A percentile compares a stretch with the other conserved stretches of the same genome.
phyloP scores from a whole-genome alignment of 2,888 invertebrate species.

The Meta bourneti region DNA sequence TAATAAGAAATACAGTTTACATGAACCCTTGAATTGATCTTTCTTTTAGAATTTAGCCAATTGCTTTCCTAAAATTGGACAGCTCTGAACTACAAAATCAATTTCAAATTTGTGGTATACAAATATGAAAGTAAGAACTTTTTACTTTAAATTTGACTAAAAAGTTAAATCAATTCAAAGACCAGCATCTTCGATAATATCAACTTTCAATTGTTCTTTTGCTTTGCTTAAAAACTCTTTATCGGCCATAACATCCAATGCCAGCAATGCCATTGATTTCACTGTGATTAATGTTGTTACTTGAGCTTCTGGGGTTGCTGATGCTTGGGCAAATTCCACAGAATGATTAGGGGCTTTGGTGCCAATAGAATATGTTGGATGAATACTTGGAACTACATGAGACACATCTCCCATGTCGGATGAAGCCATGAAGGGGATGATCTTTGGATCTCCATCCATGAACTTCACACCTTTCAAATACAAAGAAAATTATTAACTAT shows the following conservation, averaged over 20 bases:
- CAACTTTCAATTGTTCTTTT: conserved; percentile 77
- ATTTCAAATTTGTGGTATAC: too few species aligned
- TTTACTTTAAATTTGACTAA: too few species aligned
- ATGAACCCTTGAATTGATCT: too few species aligned
- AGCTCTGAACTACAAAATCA: too few species aligned
- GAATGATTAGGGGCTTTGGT: conserved; percentile 79
- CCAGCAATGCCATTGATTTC: conserved; percentile 78
- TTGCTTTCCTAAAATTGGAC: too few species aligned
- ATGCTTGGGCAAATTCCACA: conserved; percentile 79
- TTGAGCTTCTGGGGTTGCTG: conserved; percentile 78
- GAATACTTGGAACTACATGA: conserved; percentile 80
- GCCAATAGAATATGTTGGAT: conserved; percentile 78
- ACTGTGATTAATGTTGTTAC: conserved; percentile 78
- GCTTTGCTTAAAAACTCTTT: conserved; percentile 76
- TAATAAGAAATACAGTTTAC: too few species aligned
- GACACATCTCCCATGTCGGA: conserved; percentile 81
- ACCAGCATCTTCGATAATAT: conserved; percentile 55
- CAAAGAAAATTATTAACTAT: not conserved
- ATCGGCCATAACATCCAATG: conserved; percentile 78
- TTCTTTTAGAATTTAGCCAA: too few species aligned
- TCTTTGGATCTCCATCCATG: conserved; percentile 60
- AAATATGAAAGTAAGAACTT: too few species aligned
- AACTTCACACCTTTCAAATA: conserved; percentile 71
- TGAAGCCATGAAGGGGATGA: conserved; percentile 78
- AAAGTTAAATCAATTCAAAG: too few species aligned